phyloP scores from a whole-genome alignment of 2,113 vertebrate species.

The Festucalex cinctus region DNA sequence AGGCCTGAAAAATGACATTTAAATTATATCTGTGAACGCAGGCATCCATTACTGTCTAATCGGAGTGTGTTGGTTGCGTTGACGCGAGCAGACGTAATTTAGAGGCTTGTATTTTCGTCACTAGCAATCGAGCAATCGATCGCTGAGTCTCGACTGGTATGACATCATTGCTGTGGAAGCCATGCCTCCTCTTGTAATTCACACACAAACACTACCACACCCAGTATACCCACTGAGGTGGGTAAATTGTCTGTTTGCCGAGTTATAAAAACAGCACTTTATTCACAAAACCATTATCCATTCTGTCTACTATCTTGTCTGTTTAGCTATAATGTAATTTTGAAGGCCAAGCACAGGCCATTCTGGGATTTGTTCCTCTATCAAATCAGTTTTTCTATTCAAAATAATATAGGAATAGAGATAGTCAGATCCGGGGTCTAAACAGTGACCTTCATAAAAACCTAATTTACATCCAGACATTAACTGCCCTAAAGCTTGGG shows the following conservation, averaged over 20 bases:
- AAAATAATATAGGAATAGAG: no score
- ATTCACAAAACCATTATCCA: neutral
- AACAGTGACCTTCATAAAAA: no score
- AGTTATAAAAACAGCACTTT: neutral
- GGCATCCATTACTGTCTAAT: constrained; percentile 12
- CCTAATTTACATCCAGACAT: no score
- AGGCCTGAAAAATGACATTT: constrained; percentile 39
- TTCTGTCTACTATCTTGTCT: no score
- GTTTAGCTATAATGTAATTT: no score
- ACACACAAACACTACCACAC: neutral
- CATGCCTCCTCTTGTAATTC: neutral
- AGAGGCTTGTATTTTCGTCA: neutral
- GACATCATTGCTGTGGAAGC: neutral
- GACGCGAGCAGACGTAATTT: neutral
- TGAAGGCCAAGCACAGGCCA: no score
- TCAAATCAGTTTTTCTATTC: no score
- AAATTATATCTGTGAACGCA: constrained; percentile 14
- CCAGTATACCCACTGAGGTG: neutral
- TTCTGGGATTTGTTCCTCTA: no score
- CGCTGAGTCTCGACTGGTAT: neutral
- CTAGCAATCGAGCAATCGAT: neutral
- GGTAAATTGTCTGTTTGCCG: neutral
- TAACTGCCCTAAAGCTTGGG: no score
- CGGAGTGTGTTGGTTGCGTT: neutral
- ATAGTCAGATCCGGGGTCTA: no score